These are phyloP conservation scores for Anguilla pacifica DNA, from an alignment of 2,797 vertebrate genomes.

Conservation along the genomic window DNA sequence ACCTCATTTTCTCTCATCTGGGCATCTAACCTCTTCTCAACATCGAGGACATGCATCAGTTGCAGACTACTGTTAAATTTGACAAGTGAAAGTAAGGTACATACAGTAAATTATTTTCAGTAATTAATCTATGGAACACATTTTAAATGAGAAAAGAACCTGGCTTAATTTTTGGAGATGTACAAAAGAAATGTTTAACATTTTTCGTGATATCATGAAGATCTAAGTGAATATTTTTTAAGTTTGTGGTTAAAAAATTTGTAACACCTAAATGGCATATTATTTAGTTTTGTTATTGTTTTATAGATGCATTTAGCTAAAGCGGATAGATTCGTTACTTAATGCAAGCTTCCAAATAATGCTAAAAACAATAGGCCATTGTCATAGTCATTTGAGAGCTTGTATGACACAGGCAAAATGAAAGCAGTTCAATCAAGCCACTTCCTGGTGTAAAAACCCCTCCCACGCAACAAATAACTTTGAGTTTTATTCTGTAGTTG, in stretches of 20 bases:
- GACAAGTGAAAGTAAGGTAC: background rate
- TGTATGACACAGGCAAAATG: background rate
- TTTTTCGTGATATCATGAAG: background rate
- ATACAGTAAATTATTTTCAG: background rate
- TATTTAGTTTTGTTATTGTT: background rate
- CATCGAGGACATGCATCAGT: background rate
- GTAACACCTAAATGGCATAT: background rate
- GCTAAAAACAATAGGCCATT: background rate
- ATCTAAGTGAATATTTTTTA: background rate
- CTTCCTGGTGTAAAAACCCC: constrained; percentile 21
- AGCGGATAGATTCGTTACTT: background rate
- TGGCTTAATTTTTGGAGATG: background rate
- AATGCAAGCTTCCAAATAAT: background rate
- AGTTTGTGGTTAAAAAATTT: background rate
- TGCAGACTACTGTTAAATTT: background rate
- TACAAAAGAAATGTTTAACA: background rate
- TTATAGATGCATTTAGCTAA: background rate
- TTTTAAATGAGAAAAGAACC: background rate
- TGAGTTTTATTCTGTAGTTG: background rate
- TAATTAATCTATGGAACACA: background rate
- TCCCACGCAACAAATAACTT: background rate
- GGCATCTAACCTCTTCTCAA: background rate
- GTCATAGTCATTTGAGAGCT: background rate
- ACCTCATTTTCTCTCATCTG: no score
- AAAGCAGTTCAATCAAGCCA: background rate